Evolutionary conservation across 2,888 invertebrate genomes (phyloP).

Genomic region (Mythimna pallens): DNA sequence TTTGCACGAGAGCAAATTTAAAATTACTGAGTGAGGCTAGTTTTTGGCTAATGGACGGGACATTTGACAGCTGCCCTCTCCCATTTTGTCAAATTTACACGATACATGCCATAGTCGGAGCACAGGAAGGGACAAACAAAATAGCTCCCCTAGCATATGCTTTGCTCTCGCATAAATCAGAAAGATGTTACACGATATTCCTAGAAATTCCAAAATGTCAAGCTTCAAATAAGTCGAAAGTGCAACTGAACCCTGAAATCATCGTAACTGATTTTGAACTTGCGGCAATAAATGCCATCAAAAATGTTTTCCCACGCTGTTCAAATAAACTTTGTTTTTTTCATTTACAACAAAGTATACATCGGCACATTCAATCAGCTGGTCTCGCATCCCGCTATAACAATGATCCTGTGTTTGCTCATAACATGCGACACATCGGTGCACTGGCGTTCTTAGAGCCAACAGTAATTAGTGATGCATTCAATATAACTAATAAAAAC

Average conservation of each 20-base stretch:
- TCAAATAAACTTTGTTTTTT: background rate
- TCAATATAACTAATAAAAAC: constrained; percentile 2
- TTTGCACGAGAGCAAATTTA: background rate
- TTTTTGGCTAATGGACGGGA: constrained; percentile 1
- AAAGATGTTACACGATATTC: constrained; percentile 2
- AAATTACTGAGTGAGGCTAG: constrained; percentile 2
- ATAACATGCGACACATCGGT: background rate
- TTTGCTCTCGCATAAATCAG: constrained; percentile 6
- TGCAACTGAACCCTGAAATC: background rate
- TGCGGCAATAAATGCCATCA: background rate
- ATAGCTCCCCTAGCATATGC: background rate
- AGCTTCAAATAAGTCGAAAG: background rate
- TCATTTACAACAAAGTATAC: background rate
- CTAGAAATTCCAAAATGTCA: constrained; percentile 3
- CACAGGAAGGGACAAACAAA: background rate
- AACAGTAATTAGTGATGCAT: background rate
- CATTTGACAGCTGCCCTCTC: background rate
- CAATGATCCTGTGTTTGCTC: background rate
- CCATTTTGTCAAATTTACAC: constrained; percentile 1
- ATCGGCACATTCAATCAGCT: background rate
- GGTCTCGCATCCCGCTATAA: background rate
- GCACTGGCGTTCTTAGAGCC: background rate
- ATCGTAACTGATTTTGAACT: background rate
- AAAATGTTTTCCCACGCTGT: background rate
- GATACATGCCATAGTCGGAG: background rate